Percentiles rank a stretch among this genome's conserved stretches.
These are phyloP conservation scores for Cyrtodaria siliqua DNA, from an alignment of 2,888 invertebrate species.

Conservation along the genomic window DNA sequence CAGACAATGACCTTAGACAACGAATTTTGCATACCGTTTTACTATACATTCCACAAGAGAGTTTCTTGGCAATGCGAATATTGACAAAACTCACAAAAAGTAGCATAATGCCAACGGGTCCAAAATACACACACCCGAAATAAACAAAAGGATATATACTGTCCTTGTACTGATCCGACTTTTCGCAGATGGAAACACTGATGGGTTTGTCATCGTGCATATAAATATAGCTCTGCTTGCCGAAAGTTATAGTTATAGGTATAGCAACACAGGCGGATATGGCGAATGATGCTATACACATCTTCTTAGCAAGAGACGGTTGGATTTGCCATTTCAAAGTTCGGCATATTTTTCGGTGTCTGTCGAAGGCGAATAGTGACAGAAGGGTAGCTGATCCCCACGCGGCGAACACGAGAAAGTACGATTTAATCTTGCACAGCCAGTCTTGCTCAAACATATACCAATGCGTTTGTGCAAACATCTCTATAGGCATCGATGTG, in stretches of 20 bases:
- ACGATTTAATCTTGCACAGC: constrained; percentile 58
- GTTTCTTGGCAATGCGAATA: constrained; percentile 14
- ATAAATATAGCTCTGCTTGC: constrained; percentile 23
- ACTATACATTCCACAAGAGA: constrained; percentile 17
- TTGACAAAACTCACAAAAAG: constrained; percentile 13
- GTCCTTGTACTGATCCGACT: constrained; percentile 12
- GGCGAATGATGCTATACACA: constrained; percentile 14
- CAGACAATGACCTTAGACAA: no score
- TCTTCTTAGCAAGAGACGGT: constrained; percentile 15
- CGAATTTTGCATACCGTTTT: no score
- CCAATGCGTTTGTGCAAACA: constrained; percentile 52
- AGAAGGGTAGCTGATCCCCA: constrained; percentile 50
- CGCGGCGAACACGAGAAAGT: constrained; percentile 47
- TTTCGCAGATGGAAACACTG: constrained; percentile 48
- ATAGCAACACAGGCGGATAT: constrained; percentile 20
- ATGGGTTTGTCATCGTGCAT: not conserved
- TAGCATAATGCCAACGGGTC: constrained; percentile 22
- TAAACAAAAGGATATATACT: constrained; percentile 23
- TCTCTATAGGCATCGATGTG: constrained; percentile 51
- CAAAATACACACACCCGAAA: constrained; percentile 27
- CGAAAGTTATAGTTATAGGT: constrained; percentile 34
- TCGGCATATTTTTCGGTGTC: constrained; percentile 48
- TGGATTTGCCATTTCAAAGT: constrained; percentile 44
- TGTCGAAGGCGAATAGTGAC: constrained; percentile 38
- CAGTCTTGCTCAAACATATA: constrained; percentile 39